Percentiles rank a stretch among this genome's conserved stretches.
phyloP scores from a whole-genome alignment of 2,113 vertebrate genomes.

The Neogobius melanostomus region DNA sequence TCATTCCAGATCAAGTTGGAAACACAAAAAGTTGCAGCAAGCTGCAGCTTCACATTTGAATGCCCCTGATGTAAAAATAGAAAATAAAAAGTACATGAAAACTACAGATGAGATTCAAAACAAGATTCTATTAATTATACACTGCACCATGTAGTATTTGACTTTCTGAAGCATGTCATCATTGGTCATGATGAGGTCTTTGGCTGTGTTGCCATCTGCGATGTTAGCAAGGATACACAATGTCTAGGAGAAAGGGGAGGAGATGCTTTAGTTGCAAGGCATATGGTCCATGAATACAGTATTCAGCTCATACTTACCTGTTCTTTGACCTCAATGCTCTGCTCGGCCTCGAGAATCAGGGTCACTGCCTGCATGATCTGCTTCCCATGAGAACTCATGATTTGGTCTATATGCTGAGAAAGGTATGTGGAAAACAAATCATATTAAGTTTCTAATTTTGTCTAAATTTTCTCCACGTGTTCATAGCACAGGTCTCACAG shows the following conservation, averaged over 20 bases:
- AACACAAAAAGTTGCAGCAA: slow-evolving; percentile 96
- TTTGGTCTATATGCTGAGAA: slow-evolving; percentile 95
- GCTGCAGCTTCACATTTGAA: slow-evolving; percentile 95
- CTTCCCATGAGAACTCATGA: slow-evolving; percentile 97
- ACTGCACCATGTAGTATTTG: slow-evolving; percentile 94
- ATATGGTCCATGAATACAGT: not conserved
- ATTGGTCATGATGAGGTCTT: slow-evolving; percentile 97
- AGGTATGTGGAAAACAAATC: not conserved
- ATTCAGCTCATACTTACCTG: slow-evolving; percentile 78
- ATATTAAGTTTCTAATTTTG: not conserved
- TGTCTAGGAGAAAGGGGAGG: slow-evolving; percentile 76
- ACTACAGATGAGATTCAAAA: not conserved
- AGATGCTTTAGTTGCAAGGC: not conserved
- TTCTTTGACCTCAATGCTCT: slow-evolving; percentile 96
- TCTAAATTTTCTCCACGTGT: not conserved
- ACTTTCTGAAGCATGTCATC: slow-evolving; percentile 98
- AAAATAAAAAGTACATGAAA: not conserved
- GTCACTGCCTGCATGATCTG: slow-evolving; percentile 99
- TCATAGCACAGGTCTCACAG: slow-evolving; percentile 78
- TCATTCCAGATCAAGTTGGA: slow-evolving; percentile 99
- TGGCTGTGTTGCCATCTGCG: slow-evolving; percentile 94
- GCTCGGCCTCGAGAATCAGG: slow-evolving; percentile 96
- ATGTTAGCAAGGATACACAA: slow-evolving; percentile 97
- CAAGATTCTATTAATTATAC: not conserved
- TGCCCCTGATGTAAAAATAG: slow-evolving; percentile 81